A percentile compares a stretch with the other conserved stretches of the same genome.
Conservation (phyloP, 2,797 vertebrate species). For the Sebastes baramenuke region DNA sequence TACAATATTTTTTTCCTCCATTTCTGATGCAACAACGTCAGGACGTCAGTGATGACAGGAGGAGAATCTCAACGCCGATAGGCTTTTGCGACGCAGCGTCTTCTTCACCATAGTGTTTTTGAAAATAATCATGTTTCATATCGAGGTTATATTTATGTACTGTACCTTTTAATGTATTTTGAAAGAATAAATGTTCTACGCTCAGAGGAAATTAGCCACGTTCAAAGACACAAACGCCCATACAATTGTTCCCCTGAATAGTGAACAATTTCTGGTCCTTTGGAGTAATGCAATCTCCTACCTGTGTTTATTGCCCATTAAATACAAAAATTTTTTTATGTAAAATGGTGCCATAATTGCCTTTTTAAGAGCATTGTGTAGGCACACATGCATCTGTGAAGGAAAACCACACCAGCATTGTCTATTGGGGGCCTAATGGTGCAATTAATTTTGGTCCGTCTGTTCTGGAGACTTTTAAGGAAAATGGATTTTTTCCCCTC, state of each 20-base stretch:
- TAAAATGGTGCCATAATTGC: slow-evolving; percentile 94
- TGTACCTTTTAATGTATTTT: neutral
- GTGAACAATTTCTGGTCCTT: slow-evolving; percentile 84
- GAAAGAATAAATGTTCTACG: neutral
- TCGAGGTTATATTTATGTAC: neutral
- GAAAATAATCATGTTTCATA: neutral
- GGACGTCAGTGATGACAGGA: accelerated
- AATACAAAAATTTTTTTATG: slow-evolving; percentile 92
- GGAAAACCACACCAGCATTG: slow-evolving; percentile 92
- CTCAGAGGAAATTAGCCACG: slow-evolving; percentile 1
- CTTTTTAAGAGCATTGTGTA: slow-evolving; percentile 93
- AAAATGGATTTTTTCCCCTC: slow-evolving; percentile 89
- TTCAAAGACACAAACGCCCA: slow-evolving; percentile 68
- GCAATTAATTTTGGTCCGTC: slow-evolving; percentile 96
- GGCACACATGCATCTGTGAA: slow-evolving; percentile 91
- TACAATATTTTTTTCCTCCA: too few relatives aligned
- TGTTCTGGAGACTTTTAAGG: slow-evolving; percentile 97
- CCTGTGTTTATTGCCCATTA: slow-evolving; percentile 95
- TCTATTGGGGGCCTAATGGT: slow-evolving; percentile 94
- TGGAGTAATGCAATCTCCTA: slow-evolving; percentile 89
- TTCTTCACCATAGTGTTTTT: neutral
- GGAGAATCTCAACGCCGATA: too few relatives aligned
- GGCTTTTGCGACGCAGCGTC: too few relatives aligned
- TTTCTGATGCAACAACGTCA: too few relatives aligned
- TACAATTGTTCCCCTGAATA: slow-evolving; percentile 81